These are phyloP conservation scores for Potamarius usumacintae DNA, from an alignment of 2,113 vertebrate genomes.

Conservation along the genomic window DNA sequence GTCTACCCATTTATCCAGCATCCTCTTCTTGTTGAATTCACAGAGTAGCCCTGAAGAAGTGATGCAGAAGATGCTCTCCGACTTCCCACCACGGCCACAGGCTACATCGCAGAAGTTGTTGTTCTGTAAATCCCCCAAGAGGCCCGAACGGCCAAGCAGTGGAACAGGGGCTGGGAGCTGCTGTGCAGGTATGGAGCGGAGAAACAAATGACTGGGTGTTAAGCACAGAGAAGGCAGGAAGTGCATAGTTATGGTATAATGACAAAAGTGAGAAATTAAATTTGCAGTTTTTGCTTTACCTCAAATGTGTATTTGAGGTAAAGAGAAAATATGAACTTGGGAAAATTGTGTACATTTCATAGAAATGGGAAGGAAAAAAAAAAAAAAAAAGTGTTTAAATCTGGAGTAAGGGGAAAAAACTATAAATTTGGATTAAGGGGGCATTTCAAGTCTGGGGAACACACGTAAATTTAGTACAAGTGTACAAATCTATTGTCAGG, in stretches of 20 bases:
- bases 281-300: neutral
- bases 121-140: conserved; percentile 93
- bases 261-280: neutral
- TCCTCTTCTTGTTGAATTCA: conserved; percentile 91
- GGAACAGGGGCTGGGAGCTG: conserved; percentile 90
- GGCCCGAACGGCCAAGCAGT: conserved; percentile 89
- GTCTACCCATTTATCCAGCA: conserved; percentile 98
- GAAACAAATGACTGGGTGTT: neutral
- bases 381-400: no score
- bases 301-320: neutral
- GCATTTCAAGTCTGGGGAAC: neutral
- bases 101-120: conserved; percentile 95
- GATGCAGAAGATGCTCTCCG: conserved; percentile 94
- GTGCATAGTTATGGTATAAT: neutral
- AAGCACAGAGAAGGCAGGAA: neutral
- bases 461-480: neutral
- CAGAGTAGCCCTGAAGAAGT: conserved; percentile 93
- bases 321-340: no score
- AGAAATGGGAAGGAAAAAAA: no score
- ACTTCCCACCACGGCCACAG: conserved; percentile 89
- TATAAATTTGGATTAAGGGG: neutral
- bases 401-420: neutral
- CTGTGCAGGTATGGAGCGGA: conserved; percentile 49
- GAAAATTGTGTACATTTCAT: no score
- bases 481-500: neutral